Evolutionary conservation across 1,140 invertebrate species (phyloP), one percentile per base, ranked within the genome.

Genomic region (Cardiocondyla obscurior): DNA sequence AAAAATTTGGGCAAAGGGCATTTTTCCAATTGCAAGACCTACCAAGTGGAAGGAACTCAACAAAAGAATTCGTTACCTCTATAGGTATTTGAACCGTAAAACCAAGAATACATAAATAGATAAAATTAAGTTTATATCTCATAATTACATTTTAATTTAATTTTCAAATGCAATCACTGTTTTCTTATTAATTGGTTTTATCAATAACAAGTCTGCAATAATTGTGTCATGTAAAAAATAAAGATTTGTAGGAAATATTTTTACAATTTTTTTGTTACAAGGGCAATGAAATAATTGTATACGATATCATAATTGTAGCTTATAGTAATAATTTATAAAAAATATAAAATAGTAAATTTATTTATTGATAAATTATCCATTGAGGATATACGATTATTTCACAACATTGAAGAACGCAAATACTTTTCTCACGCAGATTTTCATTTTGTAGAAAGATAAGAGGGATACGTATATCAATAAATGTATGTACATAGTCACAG

Each of bases 61-160:
- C 10, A 97, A 97, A 88, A 94, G 97, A 82, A 95, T 98, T 8
- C 93, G 90, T 8, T 98, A 95, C 92, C 93, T 98, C 10, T 97
- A 97, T 83, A 96, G 93, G 87, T 97, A 94, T 90, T 94, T 98
- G 6, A 98, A 98, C 92, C 94, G 95, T 77, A 97, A 98, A 93
- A 97, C 97, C 12, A 97, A 95, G 93, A 97, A 96, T 67, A 28
- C 53, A 0, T 30, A 57, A 57, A 5, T 57, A 5, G 10, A 33
- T 33, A 7, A 5, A 65, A 25, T 6, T 36, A 36, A 55, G n/a
- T 44, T 53, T 8, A 44, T n/a, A 2, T 19, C 8, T 57, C 69
- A 81, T 65, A 28, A 77, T 64, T 28, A 58, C 36, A 65, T 25
- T 19, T 0, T 28, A 67, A 49, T 77, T 49, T 39, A 36, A 46